A percentile compares a stretch with the other conserved stretches of the same genome.
Evolutionary conservation across 1,140 invertebrate genomes (phyloP).

Genomic region (Idris sp.): DNA sequence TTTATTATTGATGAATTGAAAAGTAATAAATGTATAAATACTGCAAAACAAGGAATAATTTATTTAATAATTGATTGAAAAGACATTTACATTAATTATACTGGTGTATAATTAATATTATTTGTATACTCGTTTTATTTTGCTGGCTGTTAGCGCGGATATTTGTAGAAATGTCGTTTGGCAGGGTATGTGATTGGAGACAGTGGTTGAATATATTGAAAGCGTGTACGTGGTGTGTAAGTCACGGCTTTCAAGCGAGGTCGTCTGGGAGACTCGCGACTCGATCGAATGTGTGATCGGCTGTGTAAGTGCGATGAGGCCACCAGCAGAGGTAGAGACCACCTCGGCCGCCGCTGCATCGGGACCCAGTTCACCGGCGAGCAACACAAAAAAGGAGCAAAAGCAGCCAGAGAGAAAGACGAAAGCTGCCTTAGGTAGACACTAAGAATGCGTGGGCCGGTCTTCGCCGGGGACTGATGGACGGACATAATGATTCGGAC

Average conservation of each 20-base stretch:
- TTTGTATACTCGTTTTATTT: too few relatives aligned
- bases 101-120: too few relatives aligned
- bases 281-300: constrained; percentile 77
- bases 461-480: constrained; percentile 59
- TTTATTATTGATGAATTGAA: too few relatives aligned
- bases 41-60: too few relatives aligned
- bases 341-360: constrained; percentile 74
- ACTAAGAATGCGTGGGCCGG: constrained; percentile 72
- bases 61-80: too few relatives aligned
- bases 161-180: constrained; percentile 30
- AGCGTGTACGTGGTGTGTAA: too few relatives aligned
- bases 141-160: too few relatives aligned
- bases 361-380: constrained; percentile 62
- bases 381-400: constrained; percentile 61
- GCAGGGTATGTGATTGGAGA: background rate
- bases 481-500: constrained; percentile 72
- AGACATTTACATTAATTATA: too few relatives aligned
- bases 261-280: constrained; percentile 65
- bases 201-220: constrained; percentile 28
- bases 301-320: constrained; percentile 78
- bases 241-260: constrained; percentile 63
- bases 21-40: too few relatives aligned
- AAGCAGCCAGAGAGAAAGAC: constrained; percentile 33
- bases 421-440: constrained; percentile 45
- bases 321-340: constrained; percentile 77